Conservation (phyloP, 2,797 vertebrate genomes). For the Silurus lanzhouensis region DNA sequence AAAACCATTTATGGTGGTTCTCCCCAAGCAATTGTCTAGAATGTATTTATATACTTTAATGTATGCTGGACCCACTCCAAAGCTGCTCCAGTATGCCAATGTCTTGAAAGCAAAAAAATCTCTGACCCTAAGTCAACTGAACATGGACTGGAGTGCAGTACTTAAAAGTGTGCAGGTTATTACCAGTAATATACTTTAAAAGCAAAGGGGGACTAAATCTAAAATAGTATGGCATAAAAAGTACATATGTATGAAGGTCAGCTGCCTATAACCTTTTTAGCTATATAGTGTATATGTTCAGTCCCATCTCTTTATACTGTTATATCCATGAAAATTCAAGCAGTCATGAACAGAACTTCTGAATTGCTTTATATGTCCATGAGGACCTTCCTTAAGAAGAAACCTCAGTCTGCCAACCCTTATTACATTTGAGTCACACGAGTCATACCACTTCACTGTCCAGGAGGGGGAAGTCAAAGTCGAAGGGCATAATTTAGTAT, state of each 20-base stretch:
- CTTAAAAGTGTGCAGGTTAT: neutral
- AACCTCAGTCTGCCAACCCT: conserved; percentile 25
- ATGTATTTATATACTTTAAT: no score
- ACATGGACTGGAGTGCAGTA: no score
- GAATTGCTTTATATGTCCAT: conserved; percentile 46
- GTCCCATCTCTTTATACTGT: conserved; percentile 8
- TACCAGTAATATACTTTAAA: neutral
- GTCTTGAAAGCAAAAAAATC: no score
- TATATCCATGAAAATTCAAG: conserved; percentile 4
- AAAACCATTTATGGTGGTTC: no score
- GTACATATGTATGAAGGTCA: neutral
- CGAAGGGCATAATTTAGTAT: conserved; percentile 46
- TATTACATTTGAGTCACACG: conserved; percentile 46
- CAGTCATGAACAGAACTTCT: conserved; percentile 23
- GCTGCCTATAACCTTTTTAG: neutral
- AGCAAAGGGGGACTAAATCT: neutral
- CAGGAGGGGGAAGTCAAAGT: conserved; percentile 42
- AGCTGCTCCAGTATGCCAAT: no score
- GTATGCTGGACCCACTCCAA: no score
- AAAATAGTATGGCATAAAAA: neutral
- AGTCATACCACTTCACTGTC: conserved; percentile 39
- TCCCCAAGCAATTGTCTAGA: no score
- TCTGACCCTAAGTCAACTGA: no score
- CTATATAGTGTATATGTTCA: neutral
- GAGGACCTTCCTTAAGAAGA: conserved; percentile 35